Evolutionary conservation across 2,888 invertebrate genomes (phyloP).

Genomic region (Leptopilina syphax): DNA sequence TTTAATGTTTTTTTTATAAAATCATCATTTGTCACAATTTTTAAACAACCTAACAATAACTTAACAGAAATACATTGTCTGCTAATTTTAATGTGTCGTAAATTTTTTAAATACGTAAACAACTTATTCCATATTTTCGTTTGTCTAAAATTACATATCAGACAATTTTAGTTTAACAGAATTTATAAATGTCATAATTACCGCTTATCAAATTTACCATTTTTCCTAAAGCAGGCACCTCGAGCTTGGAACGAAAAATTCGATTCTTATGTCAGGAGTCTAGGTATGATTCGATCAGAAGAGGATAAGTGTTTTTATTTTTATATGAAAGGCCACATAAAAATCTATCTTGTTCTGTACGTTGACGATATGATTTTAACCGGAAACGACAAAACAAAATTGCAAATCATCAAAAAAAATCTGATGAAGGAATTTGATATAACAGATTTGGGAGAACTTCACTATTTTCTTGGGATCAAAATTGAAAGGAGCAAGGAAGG

Average conservation of each 20-base stretch:
- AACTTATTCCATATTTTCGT: too few relatives aligned
- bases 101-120: too few relatives aligned
- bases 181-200: too few relatives aligned
- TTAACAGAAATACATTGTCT: too few relatives aligned
- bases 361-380: constrained; percentile 64
- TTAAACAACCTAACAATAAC: too few relatives aligned
- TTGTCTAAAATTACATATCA: too few relatives aligned
- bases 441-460: constrained; percentile 26
- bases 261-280: constrained; percentile 51
- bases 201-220: too few relatives aligned
- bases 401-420: constrained; percentile 52
- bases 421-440: constrained; percentile 58
- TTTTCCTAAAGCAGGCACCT: constrained; percentile 63
- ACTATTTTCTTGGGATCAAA: neutral
- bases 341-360: constrained; percentile 58
- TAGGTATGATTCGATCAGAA: constrained; percentile 54
- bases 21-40: too few relatives aligned
- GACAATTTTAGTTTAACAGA: too few relatives aligned
- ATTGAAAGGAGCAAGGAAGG: neutral
- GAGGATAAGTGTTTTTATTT: constrained; percentile 62
- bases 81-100: too few relatives aligned
- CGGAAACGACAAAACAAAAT: constrained; percentile 50
- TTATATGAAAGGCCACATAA: constrained; percentile 39
- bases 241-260: constrained; percentile 62
- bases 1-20: too few relatives aligned